A percentile compares a stretch with the other conserved stretches of the same genome.
phyloP scores from a whole-genome alignment of 2,888 invertebrate species.

The Pantelozetes paolii region DNA sequence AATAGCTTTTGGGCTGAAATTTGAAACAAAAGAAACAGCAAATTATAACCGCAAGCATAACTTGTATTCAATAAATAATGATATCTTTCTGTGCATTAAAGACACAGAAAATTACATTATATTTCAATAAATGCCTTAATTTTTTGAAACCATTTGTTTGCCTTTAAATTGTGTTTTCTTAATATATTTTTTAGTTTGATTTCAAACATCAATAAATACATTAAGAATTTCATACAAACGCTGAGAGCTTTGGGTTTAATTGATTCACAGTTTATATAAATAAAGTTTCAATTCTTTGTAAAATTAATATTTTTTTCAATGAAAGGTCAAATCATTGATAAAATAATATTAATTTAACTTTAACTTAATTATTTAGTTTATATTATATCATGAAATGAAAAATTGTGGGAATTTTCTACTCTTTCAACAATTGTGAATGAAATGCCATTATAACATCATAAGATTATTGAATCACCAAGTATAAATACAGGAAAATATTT shows the following conservation, averaged over 20 bases:
- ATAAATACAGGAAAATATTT: too few species aligned
- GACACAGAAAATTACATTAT: not conserved
- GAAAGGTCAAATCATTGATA: too few species aligned
- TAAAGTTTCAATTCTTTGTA: not conserved
- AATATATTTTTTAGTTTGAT: not conserved
- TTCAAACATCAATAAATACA: too few species aligned
- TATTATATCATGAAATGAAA: too few species aligned
- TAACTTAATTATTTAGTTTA: too few species aligned
- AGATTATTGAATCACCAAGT: too few species aligned
- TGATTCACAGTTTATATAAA: not conserved
- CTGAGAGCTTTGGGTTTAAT: not conserved
- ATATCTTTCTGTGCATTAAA: not conserved
- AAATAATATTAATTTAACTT: too few species aligned
- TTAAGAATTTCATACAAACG: not conserved
- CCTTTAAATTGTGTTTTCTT: slow-evolving; percentile 3
- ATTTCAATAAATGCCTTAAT: not conserved
- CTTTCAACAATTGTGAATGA: too few species aligned
- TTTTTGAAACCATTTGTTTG: not conserved
- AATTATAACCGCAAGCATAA: slow-evolving; percentile 25
- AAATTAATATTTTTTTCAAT: not conserved
- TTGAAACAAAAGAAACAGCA: slow-evolving; percentile 15
- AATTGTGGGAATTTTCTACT: too few species aligned
- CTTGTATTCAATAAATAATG: not conserved
- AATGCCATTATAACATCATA: too few species aligned
- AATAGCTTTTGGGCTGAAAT: slow-evolving; percentile 18